Evolutionary conservation across 2,113 vertebrate species (phyloP), one percentile per base, ranked within the genome.

Genomic region (Tichodroma muraria): DNA sequence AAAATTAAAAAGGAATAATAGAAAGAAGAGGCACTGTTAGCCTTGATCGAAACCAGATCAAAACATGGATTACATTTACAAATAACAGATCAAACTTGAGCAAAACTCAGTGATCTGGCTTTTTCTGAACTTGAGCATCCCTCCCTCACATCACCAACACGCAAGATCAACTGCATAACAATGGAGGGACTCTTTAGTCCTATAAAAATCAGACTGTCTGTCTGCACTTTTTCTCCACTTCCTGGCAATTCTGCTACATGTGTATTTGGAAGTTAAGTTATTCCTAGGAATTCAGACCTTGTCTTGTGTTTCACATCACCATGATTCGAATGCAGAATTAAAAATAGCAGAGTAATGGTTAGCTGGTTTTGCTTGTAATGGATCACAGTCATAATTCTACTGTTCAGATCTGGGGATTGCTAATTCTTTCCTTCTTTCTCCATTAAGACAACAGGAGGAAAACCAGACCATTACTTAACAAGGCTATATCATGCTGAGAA

Each of bases 21-120:
- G 54, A 71, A 93, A 93, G 16, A 53, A 92, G 76, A 87, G 28
- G 31, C n/a, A 96, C 18, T 78, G 87, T 97, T 96, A 97, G 92
- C 37, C 21, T 95, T 80, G 40, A 59, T 71, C 30, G 1, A 52
- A 85, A 77, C 8, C 37, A 52, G 28, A 37, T 59, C 37, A 57
- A 85, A 80, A 89, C 47, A 85, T 56, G 81, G 77, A 69, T 9
- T 70, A 23, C 10, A 30, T 42, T 56, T 45, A 45, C 85, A 91
- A 94, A 44, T n/a, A 65, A 28, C 45, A 85, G 53, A 22, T 81
- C 40, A 83, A 50, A 93, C 42, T 80, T 95, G 83, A 95, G 80
- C 76, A 72, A 66, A 82, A 22, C 63, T 95, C 69, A 40, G 33
- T 86, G 66, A 84, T 80, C 25, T 90, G 80, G 66, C 61, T 61